A percentile compares a stretch with the other conserved stretches of the same genome.
phyloP scores from a whole-genome alignment of 2,797 vertebrate genomes.

The Lagodon rhomboides region DNA sequence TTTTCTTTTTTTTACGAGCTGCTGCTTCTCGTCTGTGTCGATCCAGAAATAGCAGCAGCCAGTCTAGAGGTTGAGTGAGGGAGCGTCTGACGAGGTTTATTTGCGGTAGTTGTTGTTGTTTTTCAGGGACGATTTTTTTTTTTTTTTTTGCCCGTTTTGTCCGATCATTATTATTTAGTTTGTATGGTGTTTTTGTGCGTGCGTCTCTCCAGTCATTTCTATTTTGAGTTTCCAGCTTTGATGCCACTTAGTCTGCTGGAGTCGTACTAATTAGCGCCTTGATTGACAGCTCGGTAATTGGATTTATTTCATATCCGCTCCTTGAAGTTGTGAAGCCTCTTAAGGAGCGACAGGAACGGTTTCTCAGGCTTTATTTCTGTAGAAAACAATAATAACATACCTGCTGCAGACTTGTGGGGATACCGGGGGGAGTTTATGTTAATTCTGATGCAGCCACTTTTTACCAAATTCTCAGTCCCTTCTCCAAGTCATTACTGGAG shows the following conservation, averaged over 20 bases:
- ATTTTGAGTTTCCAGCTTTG: constrained; percentile 63
- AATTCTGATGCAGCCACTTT: constrained; percentile 45
- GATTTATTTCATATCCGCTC: constrained; percentile 82
- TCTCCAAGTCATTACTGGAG: constrained; percentile 18
- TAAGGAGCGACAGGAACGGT: constrained; percentile 50
- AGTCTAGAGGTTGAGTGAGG: constrained; percentile 60
- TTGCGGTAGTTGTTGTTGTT: constrained; percentile 41
- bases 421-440: constrained; percentile 17
- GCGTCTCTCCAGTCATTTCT: constrained; percentile 26
- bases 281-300: constrained; percentile 81
- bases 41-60: constrained; percentile 72
- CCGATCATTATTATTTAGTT: neutral
- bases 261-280: constrained; percentile 74
- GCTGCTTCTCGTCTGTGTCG: constrained; percentile 45
- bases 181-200: neutral
- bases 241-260: constrained; percentile 69
- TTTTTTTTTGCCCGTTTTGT: constrained; percentile 18
- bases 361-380: constrained; percentile 46
- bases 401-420: constrained; percentile 14
- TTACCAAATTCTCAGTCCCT: constrained; percentile 33
- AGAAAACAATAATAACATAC: constrained; percentile 42
- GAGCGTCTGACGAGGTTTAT: constrained; percentile 56
- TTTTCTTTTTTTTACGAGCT: constrained; percentile 8
- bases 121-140: constrained; percentile 36
- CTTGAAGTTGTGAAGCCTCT: constrained; percentile 80